Base-by-base conservation (phyloP, 1,140 invertebrate genomes). In the Magallana gigas region DNA sequence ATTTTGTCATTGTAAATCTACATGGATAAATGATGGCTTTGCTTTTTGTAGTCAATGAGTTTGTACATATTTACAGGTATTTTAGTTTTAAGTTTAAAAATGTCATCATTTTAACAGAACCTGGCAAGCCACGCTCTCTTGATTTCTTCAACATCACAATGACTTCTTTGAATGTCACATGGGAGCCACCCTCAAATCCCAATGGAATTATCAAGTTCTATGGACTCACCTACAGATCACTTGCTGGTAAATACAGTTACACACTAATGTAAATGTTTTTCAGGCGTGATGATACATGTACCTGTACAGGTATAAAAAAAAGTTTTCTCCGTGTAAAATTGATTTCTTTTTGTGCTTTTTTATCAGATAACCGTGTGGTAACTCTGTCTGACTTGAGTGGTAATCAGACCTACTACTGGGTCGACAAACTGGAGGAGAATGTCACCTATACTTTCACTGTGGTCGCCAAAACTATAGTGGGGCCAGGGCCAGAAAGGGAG, bases 121-220 rank as follows among this genome's bases (percentile, higher is more conserved):
- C 98, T 0, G 97, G 98, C 68, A 96, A 97, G 57, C 97, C 98
- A 0, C 96, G 96, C 4, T 96, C 97, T 93, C 95, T 99, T 16
- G 95, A 96, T 60, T 99, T 99, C 93, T 96, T 96, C 14, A 98
- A 99, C 92, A 99, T 99, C 86, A 99, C 98, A 0, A 98, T 99
- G 97, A 98, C 97, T 90, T 98, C 97, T 93, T 95, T 99, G 84
- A 97, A 97, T 85, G 98, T 99, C 0, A 96, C 96, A 11, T 99
- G 99, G 98, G 96, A 97, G 93, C 95, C 97, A n/a, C 99, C 99
- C 0, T 96, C 96, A 87, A 96, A 97, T 90, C 96, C 97, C 14
- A 99, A 99, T 95, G 99, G 99, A 1, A 96, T 97, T 91, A 97
- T 99, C 91, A 95, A 97, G 12, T 97, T 97, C 8, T 99, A 99